A percentile compares a stretch with the other conserved stretches of the same genome.
These are phyloP conservation scores for Ichneumon xanthorius DNA, from an alignment of 2,888 invertebrate species.

Conservation along the genomic window DNA sequence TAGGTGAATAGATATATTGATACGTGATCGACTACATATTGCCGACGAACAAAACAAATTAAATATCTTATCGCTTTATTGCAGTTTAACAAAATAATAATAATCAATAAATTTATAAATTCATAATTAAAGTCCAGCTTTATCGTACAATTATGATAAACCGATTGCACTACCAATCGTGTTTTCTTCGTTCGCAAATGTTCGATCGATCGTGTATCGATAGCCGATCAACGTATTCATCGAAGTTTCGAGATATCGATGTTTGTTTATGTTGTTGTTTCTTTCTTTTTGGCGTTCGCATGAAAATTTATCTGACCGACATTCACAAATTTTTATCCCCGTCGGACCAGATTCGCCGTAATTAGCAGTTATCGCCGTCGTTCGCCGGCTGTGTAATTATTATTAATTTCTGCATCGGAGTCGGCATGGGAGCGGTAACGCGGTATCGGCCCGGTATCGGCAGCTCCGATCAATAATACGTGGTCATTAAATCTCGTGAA, in stretches of 20 bases:
- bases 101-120: too few species aligned
- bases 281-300: background rate
- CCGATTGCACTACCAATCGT: too few species aligned
- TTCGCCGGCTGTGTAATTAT: constrained; percentile 40
- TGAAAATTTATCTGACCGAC: background rate
- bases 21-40: too few species aligned
- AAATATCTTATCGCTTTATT: too few species aligned
- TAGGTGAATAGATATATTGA: too few species aligned
- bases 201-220: too few species aligned
- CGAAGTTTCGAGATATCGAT: background rate
- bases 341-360: background rate
- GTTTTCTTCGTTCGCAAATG: too few species aligned
- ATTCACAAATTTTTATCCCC: background rate
- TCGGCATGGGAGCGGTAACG: background rate
- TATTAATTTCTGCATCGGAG: constrained; percentile 27
- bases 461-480: constrained; percentile 57
- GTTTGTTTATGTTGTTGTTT: background rate
- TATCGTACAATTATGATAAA: too few species aligned
- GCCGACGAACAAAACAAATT: too few species aligned
- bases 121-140: too few species aligned
- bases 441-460: constrained; percentile 45
- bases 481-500: constrained; percentile 29
- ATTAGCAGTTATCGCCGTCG: constrained; percentile 42
- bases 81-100: too few species aligned
- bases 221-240: background rate